These are phyloP conservation scores for Scytalopus superciliaris DNA, from an alignment of 2,113 vertebrate species.

Conservation along the genomic window DNA sequence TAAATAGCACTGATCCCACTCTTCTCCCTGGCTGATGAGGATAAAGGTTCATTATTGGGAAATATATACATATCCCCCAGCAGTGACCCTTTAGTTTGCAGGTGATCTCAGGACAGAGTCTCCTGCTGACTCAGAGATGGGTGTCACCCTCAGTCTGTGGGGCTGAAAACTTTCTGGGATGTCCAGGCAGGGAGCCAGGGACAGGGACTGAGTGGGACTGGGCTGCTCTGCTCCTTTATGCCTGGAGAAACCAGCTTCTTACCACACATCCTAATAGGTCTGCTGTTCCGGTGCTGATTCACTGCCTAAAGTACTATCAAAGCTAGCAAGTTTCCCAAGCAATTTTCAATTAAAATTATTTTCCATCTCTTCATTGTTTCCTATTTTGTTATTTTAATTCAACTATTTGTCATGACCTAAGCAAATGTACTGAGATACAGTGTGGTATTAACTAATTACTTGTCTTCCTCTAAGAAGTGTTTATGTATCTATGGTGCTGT, in stretches of 20 bases:
- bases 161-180: not conserved
- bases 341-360: slow-evolving; percentile 18
- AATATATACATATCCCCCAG: not conserved
- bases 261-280: not conserved
- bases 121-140: not conserved
- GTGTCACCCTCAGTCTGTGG: not conserved
- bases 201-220: rapidly evolving
- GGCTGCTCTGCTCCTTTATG: not conserved
- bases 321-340: not conserved
- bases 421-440: not conserved
- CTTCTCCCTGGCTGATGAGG: not conserved
- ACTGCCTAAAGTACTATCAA: not conserved
- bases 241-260: not conserved
- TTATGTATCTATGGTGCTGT: not conserved
- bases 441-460: not conserved
- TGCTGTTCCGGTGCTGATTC: not conserved
- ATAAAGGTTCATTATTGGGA: not conserved
- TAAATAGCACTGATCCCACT: not conserved
- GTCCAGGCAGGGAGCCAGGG: rapidly evolving
- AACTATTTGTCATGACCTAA: not conserved
- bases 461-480: not conserved
- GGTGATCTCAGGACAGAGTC: not conserved
- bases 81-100: not conserved
- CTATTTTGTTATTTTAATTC: not conserved
- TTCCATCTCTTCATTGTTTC: not conserved